These are phyloP conservation scores for Altica lythri DNA, from an alignment of 2,888 invertebrate genomes.

Conservation along the genomic window DNA sequence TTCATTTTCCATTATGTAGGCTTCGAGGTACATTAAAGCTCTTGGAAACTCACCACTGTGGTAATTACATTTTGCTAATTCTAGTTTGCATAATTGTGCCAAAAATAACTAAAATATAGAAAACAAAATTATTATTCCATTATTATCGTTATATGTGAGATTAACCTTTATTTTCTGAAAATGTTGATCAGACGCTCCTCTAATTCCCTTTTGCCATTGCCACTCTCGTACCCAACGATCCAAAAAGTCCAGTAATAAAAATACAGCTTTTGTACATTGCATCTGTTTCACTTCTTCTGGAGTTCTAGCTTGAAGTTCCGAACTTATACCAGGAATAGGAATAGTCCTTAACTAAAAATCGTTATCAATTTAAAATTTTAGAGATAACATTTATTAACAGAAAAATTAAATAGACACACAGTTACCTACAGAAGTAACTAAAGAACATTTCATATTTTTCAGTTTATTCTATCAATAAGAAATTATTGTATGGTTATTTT, in stretches of 20 bases:
- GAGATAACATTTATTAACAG: too few relatives aligned
- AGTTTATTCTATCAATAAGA: too few relatives aligned
- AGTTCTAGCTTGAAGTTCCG: conserved; percentile 33
- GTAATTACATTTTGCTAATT: conserved; percentile 74
- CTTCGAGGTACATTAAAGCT: conserved; percentile 75
- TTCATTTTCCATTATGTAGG: conserved; percentile 67
- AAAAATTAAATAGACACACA: too few relatives aligned
- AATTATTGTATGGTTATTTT: too few relatives aligned
- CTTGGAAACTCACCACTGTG: conserved; percentile 76
- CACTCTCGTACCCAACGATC: conserved; percentile 75
- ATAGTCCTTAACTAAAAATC: conserved; percentile 41
- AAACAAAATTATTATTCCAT: conserved; percentile 6
- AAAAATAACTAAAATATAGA: conserved; percentile 30
- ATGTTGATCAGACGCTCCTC: conserved; percentile 44
- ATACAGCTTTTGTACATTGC: conserved; percentile 71
- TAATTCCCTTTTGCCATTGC: conserved; percentile 53
- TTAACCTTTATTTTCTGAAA: conserved; percentile 40
- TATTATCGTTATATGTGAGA: background rate
- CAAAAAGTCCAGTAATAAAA: conserved; percentile 75
- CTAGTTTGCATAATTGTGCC: conserved; percentile 63
- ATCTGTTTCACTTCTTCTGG: conserved; percentile 54
- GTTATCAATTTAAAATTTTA: too few relatives aligned
- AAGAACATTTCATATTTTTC: too few relatives aligned
- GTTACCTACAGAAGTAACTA: too few relatives aligned
- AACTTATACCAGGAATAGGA: conserved; percentile 36